phyloP scores from a whole-genome alignment of 1,140 invertebrate genomes.

The Macrobrachium nipponense region DNA sequence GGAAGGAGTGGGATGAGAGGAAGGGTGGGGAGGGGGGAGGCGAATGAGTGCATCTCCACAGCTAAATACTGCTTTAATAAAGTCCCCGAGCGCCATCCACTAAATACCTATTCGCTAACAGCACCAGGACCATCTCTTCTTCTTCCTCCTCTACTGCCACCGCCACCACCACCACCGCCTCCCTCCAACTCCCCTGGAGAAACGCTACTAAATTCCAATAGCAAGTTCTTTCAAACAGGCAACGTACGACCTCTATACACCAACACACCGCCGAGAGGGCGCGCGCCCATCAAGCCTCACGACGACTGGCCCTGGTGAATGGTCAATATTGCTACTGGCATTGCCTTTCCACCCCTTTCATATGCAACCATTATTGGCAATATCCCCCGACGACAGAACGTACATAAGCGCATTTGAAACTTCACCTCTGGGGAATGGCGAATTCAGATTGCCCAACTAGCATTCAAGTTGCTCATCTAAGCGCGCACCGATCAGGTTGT shows the following conservation, averaged over 20 bases:
- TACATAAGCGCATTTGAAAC: constrained; percentile 59
- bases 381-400: constrained; percentile 46
- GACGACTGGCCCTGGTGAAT: constrained; percentile 17
- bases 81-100: constrained; percentile 24
- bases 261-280: background rate
- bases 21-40: constrained; percentile 18
- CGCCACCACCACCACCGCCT: background rate
- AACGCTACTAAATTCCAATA: constrained; percentile 51
- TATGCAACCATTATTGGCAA: constrained; percentile 58
- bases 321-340: constrained; percentile 47
- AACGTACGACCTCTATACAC: constrained; percentile 35
- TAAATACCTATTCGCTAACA: constrained; percentile 56
- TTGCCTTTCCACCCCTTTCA: constrained; percentile 52
- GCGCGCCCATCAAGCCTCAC: background rate
- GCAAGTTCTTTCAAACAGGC: constrained; percentile 46
- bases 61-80: constrained; percentile 57
- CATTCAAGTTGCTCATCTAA: constrained; percentile 56
- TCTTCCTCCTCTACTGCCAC: constrained; percentile 7
- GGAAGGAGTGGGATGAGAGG: no score
- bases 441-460: constrained; percentile 59
- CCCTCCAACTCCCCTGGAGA: constrained; percentile 2
- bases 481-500: constrained; percentile 46
- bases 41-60: constrained; percentile 21
- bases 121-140: constrained; percentile 4
- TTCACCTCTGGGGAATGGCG: constrained; percentile 54